Evolutionary conservation across 1,140 invertebrate genomes (phyloP).

Genomic region (Contarinia nasturtii): DNA sequence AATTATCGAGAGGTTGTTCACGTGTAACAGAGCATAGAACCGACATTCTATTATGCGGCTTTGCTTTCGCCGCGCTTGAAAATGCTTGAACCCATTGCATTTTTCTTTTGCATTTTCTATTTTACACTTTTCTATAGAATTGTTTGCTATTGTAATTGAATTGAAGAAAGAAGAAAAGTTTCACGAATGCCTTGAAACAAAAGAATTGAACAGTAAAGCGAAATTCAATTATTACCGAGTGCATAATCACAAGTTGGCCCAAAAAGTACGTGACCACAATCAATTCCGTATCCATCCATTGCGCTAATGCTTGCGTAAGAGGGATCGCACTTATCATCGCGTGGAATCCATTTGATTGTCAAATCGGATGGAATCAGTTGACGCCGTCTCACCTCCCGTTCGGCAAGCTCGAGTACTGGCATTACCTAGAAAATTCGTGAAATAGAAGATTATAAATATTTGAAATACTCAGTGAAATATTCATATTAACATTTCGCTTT

Average conservation of each 20-base stretch:
- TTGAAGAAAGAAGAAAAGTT: background rate
- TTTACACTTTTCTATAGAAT: no score
- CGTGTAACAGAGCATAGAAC: no score
- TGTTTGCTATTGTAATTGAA: no score
- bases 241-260: constrained; percentile 57
- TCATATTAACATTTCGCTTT: background rate
- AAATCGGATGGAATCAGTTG: constrained; percentile 31
- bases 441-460: background rate
- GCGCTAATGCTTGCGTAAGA: constrained; percentile 42
- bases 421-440: constrained; percentile 21
- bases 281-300: constrained; percentile 41
- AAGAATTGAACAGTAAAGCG: background rate
- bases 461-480: background rate
- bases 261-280: constrained; percentile 50
- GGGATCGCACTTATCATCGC: constrained; percentile 48
- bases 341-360: constrained; percentile 32
- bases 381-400: constrained; percentile 24
- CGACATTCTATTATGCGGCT: background rate
- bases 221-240: constrained; percentile 35
- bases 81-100: no score
- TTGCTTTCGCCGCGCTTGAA: no score
- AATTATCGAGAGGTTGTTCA: no score
- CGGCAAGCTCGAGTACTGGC: constrained; percentile 36
- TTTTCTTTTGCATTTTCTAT: no score
- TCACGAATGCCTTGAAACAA: background rate